Conservation (phyloP, 2,888 invertebrate species). For the Operophtera brumata region DNA sequence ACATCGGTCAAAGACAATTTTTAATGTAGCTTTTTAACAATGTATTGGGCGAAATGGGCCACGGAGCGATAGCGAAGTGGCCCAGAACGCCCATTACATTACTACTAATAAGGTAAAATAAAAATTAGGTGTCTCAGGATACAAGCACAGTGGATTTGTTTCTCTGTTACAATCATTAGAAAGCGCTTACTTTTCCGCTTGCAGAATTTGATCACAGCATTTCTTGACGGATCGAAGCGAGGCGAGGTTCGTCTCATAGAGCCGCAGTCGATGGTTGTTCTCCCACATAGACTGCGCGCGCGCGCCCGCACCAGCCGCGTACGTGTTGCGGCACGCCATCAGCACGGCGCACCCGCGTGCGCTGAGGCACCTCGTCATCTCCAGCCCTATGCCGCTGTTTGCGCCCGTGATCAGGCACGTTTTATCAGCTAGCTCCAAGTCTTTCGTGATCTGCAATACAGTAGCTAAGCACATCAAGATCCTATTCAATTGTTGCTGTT, state of each 20-base stretch:
- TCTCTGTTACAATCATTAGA: no score
- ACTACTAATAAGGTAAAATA: no score
- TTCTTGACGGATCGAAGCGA: slow-evolving; percentile 64
- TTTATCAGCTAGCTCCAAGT: slow-evolving; percentile 89
- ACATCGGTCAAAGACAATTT: no score
- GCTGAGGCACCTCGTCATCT: slow-evolving; percentile 91
- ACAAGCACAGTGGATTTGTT: no score
- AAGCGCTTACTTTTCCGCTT: slow-evolving; percentile 45
- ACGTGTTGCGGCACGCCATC: slow-evolving; percentile 89
- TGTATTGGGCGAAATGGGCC: no score
- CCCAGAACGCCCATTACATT: no score
- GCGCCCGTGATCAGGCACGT: slow-evolving; percentile 95
- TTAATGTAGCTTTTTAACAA: no score
- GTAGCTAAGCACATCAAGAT: neutral
- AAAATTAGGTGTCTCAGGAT: no score
- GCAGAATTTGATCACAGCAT: slow-evolving; percentile 52
- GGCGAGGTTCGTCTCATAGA: slow-evolving; percentile 61
- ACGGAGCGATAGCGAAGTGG: no score
- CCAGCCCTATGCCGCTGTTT: slow-evolving; percentile 95
- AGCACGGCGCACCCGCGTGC: slow-evolving; percentile 91
- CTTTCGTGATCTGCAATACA: slow-evolving; percentile 83
- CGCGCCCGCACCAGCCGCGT: slow-evolving; percentile 74
- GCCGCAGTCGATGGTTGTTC: slow-evolving; percentile 43
- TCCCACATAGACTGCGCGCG: slow-evolving; percentile 47
- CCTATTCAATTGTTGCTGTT: no score